Evolutionary conservation across 2,888 invertebrate genomes (phyloP).

Genomic region (Calameuta idolon): DNA sequence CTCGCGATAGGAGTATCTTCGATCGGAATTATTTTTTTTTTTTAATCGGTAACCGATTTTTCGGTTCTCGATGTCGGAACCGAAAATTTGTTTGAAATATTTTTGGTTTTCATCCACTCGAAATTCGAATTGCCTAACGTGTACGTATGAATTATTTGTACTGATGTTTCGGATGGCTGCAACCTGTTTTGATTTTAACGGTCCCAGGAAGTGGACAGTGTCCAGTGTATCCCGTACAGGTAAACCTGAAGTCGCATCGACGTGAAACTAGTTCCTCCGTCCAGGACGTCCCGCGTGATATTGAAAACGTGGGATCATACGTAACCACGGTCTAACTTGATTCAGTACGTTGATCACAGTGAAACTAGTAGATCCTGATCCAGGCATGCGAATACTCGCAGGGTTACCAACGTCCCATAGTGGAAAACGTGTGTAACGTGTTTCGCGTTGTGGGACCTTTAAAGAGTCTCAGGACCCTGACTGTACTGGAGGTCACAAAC

Average conservation of each 20-base stretch:
- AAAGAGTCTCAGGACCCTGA: conserved; percentile 41
- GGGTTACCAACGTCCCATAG: conserved; percentile 18
- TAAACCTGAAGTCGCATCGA: conserved; percentile 8
- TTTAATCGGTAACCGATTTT: not conserved
- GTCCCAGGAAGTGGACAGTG: conserved; percentile 6
- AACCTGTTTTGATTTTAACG: conserved; percentile 3
- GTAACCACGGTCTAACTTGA: conserved; percentile 39
- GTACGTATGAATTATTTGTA: not conserved
- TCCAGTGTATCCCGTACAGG: conserved; percentile 1
- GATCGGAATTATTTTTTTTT: not conserved
- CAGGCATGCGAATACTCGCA: conserved; percentile 21
- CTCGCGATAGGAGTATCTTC: not conserved
- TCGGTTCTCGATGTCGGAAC: not conserved
- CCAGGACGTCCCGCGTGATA: conserved; percentile 39
- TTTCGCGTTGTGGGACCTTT: conserved; percentile 51
- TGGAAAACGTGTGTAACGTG: conserved; percentile 52
- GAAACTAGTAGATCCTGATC: conserved; percentile 22
- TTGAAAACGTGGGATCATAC: conserved; percentile 42
- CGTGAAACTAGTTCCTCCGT: conserved; percentile 39
- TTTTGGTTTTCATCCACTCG: not conserved
- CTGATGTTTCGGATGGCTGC: not conserved
- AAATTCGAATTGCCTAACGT: not conserved
- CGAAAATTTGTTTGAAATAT: too few species aligned
- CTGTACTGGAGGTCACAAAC: conserved; percentile 46
- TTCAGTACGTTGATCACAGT: conserved; percentile 41